Evolutionary conservation across 35 echinoderm and acorn worm genomes (phyloP).

Genomic region (Strongylocentrotus purpuratus): DNA sequence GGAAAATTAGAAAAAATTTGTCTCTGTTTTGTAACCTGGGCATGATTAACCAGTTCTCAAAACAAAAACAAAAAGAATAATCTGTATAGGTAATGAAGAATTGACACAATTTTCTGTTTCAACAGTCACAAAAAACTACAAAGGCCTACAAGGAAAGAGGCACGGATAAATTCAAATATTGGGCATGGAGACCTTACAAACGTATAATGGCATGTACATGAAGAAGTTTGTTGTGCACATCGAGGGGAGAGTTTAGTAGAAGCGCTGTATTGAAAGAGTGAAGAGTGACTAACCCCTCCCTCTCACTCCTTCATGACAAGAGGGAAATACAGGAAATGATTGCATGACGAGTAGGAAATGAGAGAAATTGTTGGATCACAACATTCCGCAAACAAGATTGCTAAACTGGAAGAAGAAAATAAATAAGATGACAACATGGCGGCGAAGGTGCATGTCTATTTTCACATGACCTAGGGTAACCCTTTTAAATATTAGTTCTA

Average conservation of each 20-base stretch:
- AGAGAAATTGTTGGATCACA: not conserved
- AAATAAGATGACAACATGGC: not conserved
- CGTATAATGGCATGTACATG: not conserved
- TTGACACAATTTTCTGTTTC: too few species aligned
- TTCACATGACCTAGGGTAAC: not conserved
- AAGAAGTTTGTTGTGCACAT: not conserved
- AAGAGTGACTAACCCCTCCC: not conserved
- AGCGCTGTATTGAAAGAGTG: not conserved
- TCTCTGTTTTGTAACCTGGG: too few species aligned
- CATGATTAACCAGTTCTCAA: too few species aligned
- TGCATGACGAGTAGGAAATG: slow-evolving; percentile 10
- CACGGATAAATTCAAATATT: not conserved
- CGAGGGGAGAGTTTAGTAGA: not conserved
- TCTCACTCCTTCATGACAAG: slow-evolving; percentile 1
- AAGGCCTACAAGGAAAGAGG: too few species aligned
- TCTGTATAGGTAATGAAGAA: too few species aligned
- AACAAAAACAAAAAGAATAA: too few species aligned
- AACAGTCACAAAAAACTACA: too few species aligned
- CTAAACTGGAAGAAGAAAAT: not conserved
- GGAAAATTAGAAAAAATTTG: too few species aligned
- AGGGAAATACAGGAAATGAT: slow-evolving; percentile 11
- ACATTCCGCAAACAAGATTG: not conserved
- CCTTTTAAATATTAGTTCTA: not conserved
- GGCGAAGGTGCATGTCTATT: too few species aligned
- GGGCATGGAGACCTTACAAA: not conserved